Percentiles rank a stretch among this genome's conserved stretches.
phyloP scores from a whole-genome alignment of 2,113 vertebrate genomes.

The Setophaga kirtlandii region DNA sequence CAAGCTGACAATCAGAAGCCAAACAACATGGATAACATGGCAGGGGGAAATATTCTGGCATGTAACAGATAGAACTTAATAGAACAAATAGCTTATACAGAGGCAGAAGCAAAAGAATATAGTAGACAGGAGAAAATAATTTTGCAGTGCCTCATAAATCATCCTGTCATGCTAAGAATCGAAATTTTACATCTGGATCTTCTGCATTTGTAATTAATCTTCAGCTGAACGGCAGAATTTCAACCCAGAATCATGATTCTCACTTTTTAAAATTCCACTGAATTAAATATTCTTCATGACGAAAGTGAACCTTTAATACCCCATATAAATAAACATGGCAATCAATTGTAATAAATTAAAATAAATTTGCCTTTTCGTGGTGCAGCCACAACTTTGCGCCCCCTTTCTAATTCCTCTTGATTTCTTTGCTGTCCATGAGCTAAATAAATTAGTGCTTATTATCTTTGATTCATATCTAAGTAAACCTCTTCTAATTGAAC shows the following conservation, averaged over 20 bases:
- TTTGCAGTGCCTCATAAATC: neutral
- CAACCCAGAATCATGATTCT: neutral
- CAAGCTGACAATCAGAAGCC: neutral
- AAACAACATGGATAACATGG: rapidly evolving
- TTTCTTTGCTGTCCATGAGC: neutral
- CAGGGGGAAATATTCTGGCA: neutral
- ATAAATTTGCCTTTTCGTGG: neutral
- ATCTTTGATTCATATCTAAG: neutral
- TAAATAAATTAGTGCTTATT: neutral
- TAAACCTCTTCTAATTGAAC: neutral
- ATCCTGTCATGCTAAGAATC: neutral
- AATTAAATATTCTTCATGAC: neutral
- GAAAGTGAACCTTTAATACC: neutral
- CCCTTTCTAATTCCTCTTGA: neutral
- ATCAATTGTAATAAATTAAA: neutral
- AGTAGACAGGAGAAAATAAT: neutral
- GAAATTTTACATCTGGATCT: neutral
- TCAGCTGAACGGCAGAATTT: neutral
- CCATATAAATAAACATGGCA: neutral
- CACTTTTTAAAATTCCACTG: neutral
- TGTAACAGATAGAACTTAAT: neutral
- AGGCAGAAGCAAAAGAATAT: neutral
- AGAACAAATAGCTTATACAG: neutral
- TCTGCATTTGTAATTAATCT: neutral
- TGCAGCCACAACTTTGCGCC: neutral